phyloP scores from a whole-genome alignment of 2,888 invertebrate genomes.

The Dynastes maya region DNA sequence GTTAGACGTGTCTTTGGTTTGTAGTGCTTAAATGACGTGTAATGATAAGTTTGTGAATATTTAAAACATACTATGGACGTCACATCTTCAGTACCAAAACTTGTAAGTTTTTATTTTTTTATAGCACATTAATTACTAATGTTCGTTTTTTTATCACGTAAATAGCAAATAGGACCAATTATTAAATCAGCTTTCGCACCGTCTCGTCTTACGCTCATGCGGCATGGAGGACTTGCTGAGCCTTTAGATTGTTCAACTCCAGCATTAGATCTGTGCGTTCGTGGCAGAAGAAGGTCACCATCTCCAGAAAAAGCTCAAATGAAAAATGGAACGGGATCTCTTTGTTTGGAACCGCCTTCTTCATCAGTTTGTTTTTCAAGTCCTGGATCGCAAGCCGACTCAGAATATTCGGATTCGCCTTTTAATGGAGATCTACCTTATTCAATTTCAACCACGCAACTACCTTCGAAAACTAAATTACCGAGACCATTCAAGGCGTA shows the following conservation, averaged over 20 bases:
- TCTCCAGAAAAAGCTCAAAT: slow-evolving; percentile 46
- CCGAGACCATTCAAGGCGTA: slow-evolving; percentile 81
- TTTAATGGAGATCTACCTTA: slow-evolving; percentile 54
- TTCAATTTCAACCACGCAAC: slow-evolving; percentile 32
- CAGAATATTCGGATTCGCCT: slow-evolving; percentile 59
- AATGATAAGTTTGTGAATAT: background rate
- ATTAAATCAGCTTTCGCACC: slow-evolving; percentile 41
- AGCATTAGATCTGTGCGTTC: slow-evolving; percentile 62
- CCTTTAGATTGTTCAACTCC: slow-evolving; percentile 56
- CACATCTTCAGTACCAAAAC: slow-evolving; percentile 18
- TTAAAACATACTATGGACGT: slow-evolving; percentile 15
- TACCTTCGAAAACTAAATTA: slow-evolving; percentile 66
- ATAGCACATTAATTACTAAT: background rate
- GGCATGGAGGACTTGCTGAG: slow-evolving; percentile 46
- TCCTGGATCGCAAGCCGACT: slow-evolving; percentile 57
- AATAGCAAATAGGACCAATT: slow-evolving; percentile 43
- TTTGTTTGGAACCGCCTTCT: slow-evolving; percentile 55
- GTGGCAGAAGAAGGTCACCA: slow-evolving; percentile 57
- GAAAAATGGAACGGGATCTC: slow-evolving; percentile 47
- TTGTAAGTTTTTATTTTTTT: slow-evolving; percentile 28
- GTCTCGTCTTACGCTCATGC: slow-evolving; percentile 10
- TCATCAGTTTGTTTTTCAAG: slow-evolving; percentile 57
- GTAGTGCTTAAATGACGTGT: background rate
- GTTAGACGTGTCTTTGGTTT: background rate
- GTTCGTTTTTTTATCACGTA: background rate